Conservation (phyloP, 2,888 invertebrate species). For the Hydraecia micacea region DNA sequence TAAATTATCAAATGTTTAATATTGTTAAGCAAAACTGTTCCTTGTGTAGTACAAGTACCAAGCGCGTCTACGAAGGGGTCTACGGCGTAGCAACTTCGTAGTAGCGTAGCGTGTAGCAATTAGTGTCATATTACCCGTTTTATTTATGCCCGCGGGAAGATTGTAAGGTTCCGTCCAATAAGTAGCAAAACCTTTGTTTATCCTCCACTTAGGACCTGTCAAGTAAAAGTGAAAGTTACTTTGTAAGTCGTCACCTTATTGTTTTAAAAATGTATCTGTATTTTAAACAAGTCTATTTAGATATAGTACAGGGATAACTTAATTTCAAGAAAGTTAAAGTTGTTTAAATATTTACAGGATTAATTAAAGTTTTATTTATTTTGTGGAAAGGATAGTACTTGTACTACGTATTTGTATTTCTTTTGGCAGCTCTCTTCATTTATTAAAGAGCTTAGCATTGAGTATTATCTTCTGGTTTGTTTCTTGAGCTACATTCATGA, state of each 20-base stretch:
- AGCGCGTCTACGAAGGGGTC: slow-evolving; percentile 68
- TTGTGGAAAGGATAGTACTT: background rate
- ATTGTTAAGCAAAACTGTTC: slow-evolving; percentile 43
- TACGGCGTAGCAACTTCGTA: slow-evolving; percentile 76
- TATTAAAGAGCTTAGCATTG: background rate
- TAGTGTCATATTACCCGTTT: slow-evolving; percentile 77
- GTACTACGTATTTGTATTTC: background rate
- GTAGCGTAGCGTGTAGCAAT: slow-evolving; percentile 79
- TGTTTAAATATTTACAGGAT: background rate
- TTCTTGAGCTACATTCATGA: background rate
- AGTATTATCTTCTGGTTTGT: background rate
- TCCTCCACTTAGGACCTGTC: slow-evolving; percentile 41
- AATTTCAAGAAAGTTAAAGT: slow-evolving; percentile 9
- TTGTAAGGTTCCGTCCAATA: slow-evolving; percentile 47
- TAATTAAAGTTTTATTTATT: slow-evolving; percentile 3
- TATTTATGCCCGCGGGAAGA: slow-evolving; percentile 71
- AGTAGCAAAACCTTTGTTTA: slow-evolving; percentile 63
- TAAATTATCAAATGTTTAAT: slow-evolving; percentile 30
- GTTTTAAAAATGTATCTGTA: slow-evolving; percentile 42
- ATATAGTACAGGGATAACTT: background rate
- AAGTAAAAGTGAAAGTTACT: slow-evolving; percentile 55
- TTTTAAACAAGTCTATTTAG: background rate
- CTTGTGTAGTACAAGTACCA: slow-evolving; percentile 60
- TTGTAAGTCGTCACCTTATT: slow-evolving; percentile 23
- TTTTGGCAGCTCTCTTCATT: background rate